These are phyloP conservation scores for Chiloscyllium punctatum DNA, from an alignment of 2,797 vertebrate species.

Conservation along the genomic window DNA sequence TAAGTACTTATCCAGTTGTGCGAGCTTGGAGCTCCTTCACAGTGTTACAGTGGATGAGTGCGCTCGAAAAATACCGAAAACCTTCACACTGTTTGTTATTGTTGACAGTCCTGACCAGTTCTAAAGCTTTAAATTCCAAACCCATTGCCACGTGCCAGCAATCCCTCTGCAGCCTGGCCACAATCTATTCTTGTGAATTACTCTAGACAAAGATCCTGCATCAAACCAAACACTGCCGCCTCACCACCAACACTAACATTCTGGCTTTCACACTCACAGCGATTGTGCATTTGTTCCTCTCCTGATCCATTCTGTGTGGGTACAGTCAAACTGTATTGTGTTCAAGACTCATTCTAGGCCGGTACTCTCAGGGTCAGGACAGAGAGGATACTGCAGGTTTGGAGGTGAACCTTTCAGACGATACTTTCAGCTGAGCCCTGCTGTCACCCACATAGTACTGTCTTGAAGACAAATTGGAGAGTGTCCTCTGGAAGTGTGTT, in stretches of 20 bases:
- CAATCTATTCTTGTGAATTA: no score
- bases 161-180: neutral
- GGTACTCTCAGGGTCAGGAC: neutral
- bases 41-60: neutral
- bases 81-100: neutral
- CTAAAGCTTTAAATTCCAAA: neutral
- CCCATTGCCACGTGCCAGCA: neutral
- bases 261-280: neutral
- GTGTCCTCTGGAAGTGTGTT: no score
- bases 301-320: neutral
- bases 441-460: neutral
- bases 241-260: no score
- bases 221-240: no score
- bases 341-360: neutral
- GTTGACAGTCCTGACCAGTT: neutral
- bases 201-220: neutral
- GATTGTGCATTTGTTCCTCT: neutral
- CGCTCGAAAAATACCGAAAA: neutral
- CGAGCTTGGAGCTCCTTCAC: neutral
- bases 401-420: no score
- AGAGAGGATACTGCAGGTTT: neutral
- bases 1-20: neutral
- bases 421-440: no score
- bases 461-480: neutral
- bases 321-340: neutral